Evolutionary conservation across 2,797 vertebrate species (phyloP).

Genomic region (Galagoides demidoff): DNA sequence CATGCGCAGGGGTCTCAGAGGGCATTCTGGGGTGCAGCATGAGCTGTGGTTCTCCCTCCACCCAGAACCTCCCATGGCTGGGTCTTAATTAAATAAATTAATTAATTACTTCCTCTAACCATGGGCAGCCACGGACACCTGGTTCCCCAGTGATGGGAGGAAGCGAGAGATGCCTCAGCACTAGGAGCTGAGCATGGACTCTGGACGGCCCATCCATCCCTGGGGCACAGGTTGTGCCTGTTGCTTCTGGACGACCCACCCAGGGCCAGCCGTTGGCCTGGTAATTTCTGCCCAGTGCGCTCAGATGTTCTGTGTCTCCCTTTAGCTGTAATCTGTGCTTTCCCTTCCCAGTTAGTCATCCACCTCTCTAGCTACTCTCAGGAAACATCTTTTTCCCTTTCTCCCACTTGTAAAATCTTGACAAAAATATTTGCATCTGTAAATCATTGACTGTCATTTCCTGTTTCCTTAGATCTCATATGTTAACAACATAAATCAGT

Average conservation of each 20-base stretch:
- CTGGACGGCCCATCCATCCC: fast-evolving
- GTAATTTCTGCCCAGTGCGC: fast-evolving
- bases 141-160: not conserved
- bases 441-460: not conserved
- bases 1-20: not conserved
- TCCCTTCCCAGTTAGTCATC: not conserved
- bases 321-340: not conserved
- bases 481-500: not conserved
- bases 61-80: not conserved
- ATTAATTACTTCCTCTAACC: too few relatives aligned
- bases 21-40: not conserved
- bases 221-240: not conserved
- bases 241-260: not conserved
- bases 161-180: not conserved
- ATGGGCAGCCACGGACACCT: not conserved
- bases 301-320: too few relatives aligned
- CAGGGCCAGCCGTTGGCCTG: fast-evolving
- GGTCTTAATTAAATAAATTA: too few relatives aligned
- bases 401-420: not conserved
- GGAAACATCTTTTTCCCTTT: not conserved
- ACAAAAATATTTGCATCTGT: not conserved
- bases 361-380: not conserved
- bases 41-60: too few relatives aligned
- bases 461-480: not conserved
- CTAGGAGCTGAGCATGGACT: not conserved